Conservation (phyloP, 1,140 invertebrate genomes). For the Trichonephila clavipes region DNA sequence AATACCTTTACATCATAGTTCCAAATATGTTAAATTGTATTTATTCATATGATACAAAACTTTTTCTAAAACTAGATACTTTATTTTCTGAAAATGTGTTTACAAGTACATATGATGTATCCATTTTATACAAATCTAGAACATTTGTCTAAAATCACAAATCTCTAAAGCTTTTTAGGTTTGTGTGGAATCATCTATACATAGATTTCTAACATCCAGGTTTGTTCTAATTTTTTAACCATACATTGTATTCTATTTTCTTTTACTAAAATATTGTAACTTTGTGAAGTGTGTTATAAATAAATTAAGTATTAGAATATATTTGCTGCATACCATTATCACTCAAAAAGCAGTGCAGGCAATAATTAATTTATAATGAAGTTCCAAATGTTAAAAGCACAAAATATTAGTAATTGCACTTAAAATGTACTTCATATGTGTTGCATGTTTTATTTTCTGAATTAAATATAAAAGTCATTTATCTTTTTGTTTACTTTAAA, state of each 20-base stretch:
- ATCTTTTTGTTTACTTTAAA: too few relatives aligned
- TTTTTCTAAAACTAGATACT: slow-evolving; percentile 20
- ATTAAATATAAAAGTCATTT: too few relatives aligned
- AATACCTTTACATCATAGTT: too few relatives aligned
- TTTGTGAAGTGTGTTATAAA: not conserved
- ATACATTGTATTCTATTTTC: not conserved
- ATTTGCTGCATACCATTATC: not conserved
- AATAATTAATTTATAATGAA: too few relatives aligned
- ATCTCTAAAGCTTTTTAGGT: not conserved
- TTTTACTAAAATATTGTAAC: slow-evolving; percentile 17
- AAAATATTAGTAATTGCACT: slow-evolving; percentile 2
- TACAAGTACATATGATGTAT: not conserved
- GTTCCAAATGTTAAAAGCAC: not conserved
- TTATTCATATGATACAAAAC: not conserved
- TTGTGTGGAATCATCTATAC: not conserved
- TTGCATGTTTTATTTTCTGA: too few relatives aligned
- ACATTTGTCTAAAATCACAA: not conserved
- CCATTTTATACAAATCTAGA: not conserved
- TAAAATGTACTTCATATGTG: not conserved
- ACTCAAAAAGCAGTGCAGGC: not conserved
- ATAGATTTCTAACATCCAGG: not conserved
- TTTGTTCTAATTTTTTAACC: not conserved
- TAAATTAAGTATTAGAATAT: not conserved
- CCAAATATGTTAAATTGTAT: too few relatives aligned
- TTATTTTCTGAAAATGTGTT: slow-evolving; percentile 8